These are phyloP conservation scores for Trichonephila inaurata DNA, from an alignment of 1,140 invertebrate genomes.

Conservation along the genomic window DNA sequence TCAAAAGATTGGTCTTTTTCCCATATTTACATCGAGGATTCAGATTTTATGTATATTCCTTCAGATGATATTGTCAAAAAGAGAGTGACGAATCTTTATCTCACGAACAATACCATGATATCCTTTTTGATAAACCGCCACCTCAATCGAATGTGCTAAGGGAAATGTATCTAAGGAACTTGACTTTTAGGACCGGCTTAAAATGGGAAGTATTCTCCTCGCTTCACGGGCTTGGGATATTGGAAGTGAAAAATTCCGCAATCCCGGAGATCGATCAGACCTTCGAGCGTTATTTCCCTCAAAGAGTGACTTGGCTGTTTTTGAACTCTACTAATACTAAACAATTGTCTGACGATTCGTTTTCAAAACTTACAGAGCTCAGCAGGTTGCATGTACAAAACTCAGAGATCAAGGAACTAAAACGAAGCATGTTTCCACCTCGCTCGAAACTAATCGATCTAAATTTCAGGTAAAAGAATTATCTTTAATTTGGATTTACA, in stretches of 20 bases:
- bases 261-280: background rate
- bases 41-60: constrained; percentile 8
- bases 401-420: background rate
- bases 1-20: constrained; percentile 1
- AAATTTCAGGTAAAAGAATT: constrained; percentile 29
- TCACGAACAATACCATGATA: background rate
- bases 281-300: constrained; percentile 2
- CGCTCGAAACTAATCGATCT: background rate
- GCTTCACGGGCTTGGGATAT: background rate
- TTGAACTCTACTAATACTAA: background rate
- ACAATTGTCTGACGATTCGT: background rate
- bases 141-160: background rate
- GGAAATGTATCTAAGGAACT: constrained; percentile 4
- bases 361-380: constrained; percentile 17
- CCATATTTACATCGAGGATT: background rate
- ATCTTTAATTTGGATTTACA: background rate
- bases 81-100: background rate
- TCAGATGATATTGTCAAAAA: background rate
- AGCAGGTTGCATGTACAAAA: background rate
- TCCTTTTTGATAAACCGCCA: constrained; percentile 11
- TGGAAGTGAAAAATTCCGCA: background rate
- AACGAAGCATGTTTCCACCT: constrained; percentile 27
- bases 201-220: constrained; percentile 20
- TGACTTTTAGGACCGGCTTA: background rate
- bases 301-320: background rate